Conservation (phyloP, 2,888 invertebrate species). For the Xestia rhomboidea region DNA sequence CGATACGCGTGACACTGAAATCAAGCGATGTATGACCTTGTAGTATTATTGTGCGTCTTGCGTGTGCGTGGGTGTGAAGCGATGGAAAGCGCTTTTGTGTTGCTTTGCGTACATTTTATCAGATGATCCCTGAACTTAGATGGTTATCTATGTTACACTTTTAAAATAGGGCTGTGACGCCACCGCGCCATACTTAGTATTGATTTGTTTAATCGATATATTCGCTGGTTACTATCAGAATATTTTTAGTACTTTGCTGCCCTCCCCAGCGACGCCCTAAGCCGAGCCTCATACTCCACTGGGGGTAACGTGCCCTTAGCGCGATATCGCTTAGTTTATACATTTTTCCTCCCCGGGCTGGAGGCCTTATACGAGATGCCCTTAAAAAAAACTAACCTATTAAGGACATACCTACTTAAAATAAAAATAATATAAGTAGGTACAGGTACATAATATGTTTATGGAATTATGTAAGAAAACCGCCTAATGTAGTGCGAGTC, state of each 20-base stretch:
- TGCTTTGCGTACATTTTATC: slow-evolving; percentile 67
- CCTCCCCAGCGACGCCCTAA: too few relatives aligned
- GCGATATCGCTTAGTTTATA: too few relatives aligned
- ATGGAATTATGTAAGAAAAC: neutral
- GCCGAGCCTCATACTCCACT: too few relatives aligned
- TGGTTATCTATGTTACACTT: slow-evolving; percentile 64
- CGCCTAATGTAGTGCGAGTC: neutral
- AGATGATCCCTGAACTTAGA: slow-evolving; percentile 74
- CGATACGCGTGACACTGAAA: slow-evolving; percentile 66
- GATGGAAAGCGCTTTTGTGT: slow-evolving; percentile 69
- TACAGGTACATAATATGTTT: too few relatives aligned
- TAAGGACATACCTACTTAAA: too few relatives aligned
- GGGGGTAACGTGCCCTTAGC: too few relatives aligned
- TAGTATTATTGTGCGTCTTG: slow-evolving; percentile 59
- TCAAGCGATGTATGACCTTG: slow-evolving; percentile 71
- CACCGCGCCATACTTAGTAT: too few relatives aligned
- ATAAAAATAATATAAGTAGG: neutral
- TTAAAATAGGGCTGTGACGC: slow-evolving; percentile 48
- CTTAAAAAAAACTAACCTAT: too few relatives aligned
- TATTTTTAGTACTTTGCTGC: too few relatives aligned
- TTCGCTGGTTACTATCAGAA: neutral
- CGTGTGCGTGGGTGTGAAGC: slow-evolving; percentile 57
- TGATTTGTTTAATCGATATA: slow-evolving; percentile 26
- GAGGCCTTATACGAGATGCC: too few relatives aligned
- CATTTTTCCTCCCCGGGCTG: too few relatives aligned